Evolutionary conservation across 2,888 invertebrate genomes (phyloP), one percentile per base, ranked within the genome.

Genomic region (Coelinius sp.): DNA sequence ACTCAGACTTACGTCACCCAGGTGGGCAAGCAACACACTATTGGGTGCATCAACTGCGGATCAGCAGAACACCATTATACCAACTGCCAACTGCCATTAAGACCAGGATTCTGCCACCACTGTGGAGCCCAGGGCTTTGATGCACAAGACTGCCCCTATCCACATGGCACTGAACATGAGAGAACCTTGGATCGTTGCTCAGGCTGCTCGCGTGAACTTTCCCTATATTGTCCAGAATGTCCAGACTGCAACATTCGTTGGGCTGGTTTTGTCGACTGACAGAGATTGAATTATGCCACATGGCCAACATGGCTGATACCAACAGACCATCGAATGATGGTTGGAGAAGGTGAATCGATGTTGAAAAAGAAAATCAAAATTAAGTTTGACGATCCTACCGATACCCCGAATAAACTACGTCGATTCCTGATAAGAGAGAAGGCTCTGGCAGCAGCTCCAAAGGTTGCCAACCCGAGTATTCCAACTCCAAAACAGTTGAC

Each of bases 231-330:
- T 7, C 73, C 70, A 0, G 74, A 73, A 25, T 76, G 72, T 14
- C 72, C 75, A 0, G 75, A 75, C 14, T 76, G 76, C 10, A 76
- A 73, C 4, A 52, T 76, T 3, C 68, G 73, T 0, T 73, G 68
- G 22, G 68, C 44, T 8, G 73, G 62, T 1, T 4, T 72, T 6
- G 66, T 70, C 14, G 75, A 75, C 46, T 76, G 76, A 74, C 46
- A 75, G 0, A 8, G 72, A 1, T 52, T 75, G 1, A 73, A 73
- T 14, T 71, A 75, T 12, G 70, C 71, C 25, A 74, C 75, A 0
- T 72, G 70, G 68, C 70, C 72, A 0, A 38, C 72, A 0, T 64
- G 52, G 25, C n/a, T 46, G 52, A 49, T 75, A 53, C 70, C 72
- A 0, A 52, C 70, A 0, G 73, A 73, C 12, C 72, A 75, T n/a